Evolutionary conservation across 2,113 vertebrate genomes (phyloP).

Genomic region (Euleptes europaea): DNA sequence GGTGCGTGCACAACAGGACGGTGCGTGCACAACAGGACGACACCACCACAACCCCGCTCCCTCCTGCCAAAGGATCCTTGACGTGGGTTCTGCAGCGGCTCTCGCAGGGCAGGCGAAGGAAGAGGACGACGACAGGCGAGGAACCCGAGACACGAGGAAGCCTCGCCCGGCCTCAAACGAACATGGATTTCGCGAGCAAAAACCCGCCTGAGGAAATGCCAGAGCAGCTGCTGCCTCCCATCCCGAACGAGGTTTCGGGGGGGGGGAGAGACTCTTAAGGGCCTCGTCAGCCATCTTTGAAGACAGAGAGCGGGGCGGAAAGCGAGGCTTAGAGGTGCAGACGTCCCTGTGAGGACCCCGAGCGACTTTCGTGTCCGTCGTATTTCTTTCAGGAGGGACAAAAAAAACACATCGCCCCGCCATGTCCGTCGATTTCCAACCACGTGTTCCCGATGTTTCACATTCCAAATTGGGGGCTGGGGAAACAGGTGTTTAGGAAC

Average conservation of each 20-base stretch:
- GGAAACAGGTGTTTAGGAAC: conserved; percentile 71
- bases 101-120: neutral
- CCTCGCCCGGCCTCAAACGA: neutral
- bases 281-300: neutral
- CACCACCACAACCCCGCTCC: conserved; percentile 3
- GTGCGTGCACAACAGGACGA: conserved; percentile 40
- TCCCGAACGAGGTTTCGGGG: neutral
- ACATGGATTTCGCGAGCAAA: neutral
- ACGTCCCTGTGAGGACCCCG: neutral
- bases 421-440: neutral
- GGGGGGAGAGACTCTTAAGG: neutral
- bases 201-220: conserved; percentile 33
- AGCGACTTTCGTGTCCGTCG: neutral
- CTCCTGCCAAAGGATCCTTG: neutral
- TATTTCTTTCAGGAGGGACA: neutral
- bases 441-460: neutral
- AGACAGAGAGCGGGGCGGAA: neutral
- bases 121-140: neutral
- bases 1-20: conserved; percentile 43
- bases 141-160: neutral
- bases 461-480: conserved; percentile 49
- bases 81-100: neutral
- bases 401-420: fast-evolving
- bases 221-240: neutral
- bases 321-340: neutral